Conservation (phyloP, 2,888 invertebrate species). For the Spatulosminthurus flaviceps region DNA sequence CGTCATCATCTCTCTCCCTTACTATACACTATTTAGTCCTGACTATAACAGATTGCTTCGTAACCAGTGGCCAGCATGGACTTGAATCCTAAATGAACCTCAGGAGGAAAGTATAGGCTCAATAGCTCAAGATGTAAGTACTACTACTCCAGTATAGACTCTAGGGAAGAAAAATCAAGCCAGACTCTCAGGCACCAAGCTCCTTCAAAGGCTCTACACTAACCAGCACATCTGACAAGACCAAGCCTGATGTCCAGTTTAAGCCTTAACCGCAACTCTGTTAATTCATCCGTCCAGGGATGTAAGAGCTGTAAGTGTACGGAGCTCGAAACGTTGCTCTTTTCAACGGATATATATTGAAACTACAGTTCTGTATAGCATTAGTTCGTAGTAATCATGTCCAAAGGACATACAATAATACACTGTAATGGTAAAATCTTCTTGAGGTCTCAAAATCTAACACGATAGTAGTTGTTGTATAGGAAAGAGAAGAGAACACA, state of each 20-base stretch:
- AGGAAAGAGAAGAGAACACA: background rate
- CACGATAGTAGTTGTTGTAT: background rate
- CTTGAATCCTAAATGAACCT: conserved; percentile 8
- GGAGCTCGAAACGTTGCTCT: no score
- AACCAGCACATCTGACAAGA: background rate
- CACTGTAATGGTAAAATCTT: background rate
- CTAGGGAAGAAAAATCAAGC: conserved; percentile 18
- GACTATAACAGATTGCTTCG: conserved; percentile 3
- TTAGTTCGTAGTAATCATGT: background rate
- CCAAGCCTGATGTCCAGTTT: conserved; percentile 3
- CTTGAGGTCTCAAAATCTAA: background rate
- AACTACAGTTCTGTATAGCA: no score
- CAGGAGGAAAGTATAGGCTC: background rate
- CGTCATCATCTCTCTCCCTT: background rate
- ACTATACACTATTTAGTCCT: conserved; percentile 9
- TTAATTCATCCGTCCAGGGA: conserved; percentile 5
- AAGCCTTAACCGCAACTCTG: background rate
- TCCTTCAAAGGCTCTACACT: background rate
- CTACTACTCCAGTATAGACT: no score
- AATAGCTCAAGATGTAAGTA: background rate
- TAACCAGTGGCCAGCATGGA: conserved; percentile 14
- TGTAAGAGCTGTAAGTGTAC: background rate
- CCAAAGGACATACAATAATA: background rate
- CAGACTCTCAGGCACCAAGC: background rate
- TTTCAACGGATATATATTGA: no score